A percentile compares a stretch with the other conserved stretches of the same genome.
Conservation (phyloP, 2,113 vertebrate species). For the Varanus salvator region DNA sequence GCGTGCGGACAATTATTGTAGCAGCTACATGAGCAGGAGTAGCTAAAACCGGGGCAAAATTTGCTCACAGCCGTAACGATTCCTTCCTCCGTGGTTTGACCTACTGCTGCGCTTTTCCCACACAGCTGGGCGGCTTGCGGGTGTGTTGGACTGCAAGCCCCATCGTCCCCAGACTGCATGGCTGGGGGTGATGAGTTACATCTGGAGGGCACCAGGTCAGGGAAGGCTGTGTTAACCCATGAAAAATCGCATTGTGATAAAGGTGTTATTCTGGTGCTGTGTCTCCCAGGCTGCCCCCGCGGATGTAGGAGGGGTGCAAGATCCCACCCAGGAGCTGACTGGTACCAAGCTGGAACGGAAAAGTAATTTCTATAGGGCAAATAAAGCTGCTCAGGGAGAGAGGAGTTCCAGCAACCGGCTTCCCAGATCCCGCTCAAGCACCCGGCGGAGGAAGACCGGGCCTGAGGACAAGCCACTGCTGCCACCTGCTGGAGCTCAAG, state of each 20-base stretch:
- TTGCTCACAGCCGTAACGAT: background rate
- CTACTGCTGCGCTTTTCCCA: too few relatives aligned
- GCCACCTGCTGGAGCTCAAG: background rate
- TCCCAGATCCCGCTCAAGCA: background rate
- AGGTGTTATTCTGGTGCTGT: too few relatives aligned
- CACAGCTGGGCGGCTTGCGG: background rate
- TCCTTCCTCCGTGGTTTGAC: too few relatives aligned
- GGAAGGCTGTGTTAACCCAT: background rate
- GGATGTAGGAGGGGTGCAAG: background rate
- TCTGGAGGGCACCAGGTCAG: too few relatives aligned
- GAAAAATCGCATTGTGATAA: background rate
- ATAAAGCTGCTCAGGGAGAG: too few relatives aligned
- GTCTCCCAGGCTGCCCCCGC: background rate
- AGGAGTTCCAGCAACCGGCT: background rate
- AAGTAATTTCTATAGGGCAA: too few relatives aligned
- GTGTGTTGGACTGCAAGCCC: background rate
- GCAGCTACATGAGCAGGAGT: background rate
- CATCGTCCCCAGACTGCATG: too few relatives aligned
- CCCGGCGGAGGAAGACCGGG: too few relatives aligned
- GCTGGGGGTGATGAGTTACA: too few relatives aligned
- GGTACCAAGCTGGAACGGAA: too few relatives aligned
- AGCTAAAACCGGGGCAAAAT: background rate
- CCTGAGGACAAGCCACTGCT: background rate
- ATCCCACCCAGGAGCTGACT: background rate
- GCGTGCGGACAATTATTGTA: too few relatives aligned